Evolutionary conservation across 2,888 invertebrate genomes (phyloP).

Genomic region (Capitulum mitella): DNA sequence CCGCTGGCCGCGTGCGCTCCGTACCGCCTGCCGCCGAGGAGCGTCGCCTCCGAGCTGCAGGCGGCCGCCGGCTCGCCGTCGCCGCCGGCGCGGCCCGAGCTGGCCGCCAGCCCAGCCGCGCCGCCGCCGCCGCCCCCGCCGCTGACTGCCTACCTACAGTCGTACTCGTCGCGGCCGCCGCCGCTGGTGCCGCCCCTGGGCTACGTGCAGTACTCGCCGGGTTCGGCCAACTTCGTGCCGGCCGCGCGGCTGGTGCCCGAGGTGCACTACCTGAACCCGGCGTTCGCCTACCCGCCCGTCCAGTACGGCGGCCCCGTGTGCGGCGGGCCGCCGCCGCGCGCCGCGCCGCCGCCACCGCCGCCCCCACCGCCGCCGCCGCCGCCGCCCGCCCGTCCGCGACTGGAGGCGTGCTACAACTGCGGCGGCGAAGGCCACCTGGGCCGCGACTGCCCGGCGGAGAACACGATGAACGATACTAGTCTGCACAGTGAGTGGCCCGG

Average conservation of each 20-base stretch:
- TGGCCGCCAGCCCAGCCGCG: not conserved
- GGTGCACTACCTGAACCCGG: not conserved
- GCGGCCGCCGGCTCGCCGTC: not conserved
- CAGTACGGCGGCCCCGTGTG: not conserved
- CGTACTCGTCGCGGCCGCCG: not conserved
- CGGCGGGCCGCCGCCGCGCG: not conserved
- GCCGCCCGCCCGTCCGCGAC: not conserved
- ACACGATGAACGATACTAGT: not conserved
- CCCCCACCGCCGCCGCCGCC: not conserved
- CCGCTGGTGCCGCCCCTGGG: not conserved
- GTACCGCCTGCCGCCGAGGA: not conserved
- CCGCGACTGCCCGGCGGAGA: not conserved
- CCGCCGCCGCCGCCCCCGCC: slow-evolving; percentile 4
- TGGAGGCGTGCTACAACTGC: not conserved
- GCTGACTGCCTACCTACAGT: not conserved
- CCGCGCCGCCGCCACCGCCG: not conserved
- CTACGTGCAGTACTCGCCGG: not conserved
- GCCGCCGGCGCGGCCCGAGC: not conserved
- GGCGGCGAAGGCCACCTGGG: not conserved
- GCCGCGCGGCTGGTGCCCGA: not conserved
- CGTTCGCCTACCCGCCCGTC: not conserved
- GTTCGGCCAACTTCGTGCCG: not conserved
- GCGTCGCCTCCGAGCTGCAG: not conserved
- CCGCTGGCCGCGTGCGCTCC: not conserved
- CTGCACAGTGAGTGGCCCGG: not conserved